phyloP scores from a whole-genome alignment of 2,113 vertebrate species.

The Isichthys henryi region DNA sequence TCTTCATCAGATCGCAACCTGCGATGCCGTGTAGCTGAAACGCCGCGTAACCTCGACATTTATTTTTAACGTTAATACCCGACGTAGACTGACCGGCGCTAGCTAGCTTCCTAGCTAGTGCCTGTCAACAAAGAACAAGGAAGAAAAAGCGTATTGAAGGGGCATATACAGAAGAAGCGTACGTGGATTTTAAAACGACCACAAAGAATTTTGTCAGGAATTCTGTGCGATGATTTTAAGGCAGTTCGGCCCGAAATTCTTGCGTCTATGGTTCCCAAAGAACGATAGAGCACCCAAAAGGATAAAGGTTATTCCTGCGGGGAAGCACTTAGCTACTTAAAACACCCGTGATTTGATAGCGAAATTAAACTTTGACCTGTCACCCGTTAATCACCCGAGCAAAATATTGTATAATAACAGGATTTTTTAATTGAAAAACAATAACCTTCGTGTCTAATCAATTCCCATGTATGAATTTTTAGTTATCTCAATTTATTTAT shows the following conservation, averaged over 20 bases:
- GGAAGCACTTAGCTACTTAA: neutral
- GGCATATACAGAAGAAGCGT: constrained; percentile 23
- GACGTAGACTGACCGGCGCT: neutral
- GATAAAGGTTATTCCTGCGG: neutral
- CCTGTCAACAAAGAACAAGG: constrained; percentile 49
- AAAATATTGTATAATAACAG: neutral
- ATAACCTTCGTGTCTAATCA: neutral
- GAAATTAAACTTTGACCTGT: neutral
- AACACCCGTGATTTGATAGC: neutral
- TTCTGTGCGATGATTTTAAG: neutral
- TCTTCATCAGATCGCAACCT: no score
- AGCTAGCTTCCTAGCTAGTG: constrained; percentile 15
- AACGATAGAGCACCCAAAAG: neutral
- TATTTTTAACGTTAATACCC: neutral
- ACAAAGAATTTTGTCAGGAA: neutral
- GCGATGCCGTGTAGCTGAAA: neutral
- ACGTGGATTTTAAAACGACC: constrained; percentile 36
- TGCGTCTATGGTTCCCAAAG: neutral
- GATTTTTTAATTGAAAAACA: neutral
- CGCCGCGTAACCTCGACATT: neutral
- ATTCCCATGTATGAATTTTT: neutral
- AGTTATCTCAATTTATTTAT: neutral
- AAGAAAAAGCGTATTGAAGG: constrained; percentile 35
- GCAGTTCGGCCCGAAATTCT: neutral
- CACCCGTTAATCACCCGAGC: neutral